Conservation (phyloP, 2,113 vertebrate species). For the Diadophis punctatus region DNA sequence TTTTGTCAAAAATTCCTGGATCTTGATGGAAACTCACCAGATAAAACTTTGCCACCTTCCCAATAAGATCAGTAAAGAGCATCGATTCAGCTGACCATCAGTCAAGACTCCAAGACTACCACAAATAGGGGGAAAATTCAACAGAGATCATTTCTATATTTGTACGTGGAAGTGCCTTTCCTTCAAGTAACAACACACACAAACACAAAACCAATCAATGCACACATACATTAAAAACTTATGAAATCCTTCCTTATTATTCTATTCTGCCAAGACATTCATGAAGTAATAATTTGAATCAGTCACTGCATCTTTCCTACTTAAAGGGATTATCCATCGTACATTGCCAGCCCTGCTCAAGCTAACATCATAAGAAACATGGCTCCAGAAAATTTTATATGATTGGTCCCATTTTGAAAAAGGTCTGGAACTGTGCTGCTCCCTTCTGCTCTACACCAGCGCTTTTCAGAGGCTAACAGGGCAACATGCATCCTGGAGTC, state of each 20-base stretch:
- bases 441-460: neutral
- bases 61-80: neutral
- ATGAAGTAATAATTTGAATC: no score
- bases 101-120: neutral
- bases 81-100: neutral
- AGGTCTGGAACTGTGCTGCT: neutral
- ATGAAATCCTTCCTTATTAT: neutral
- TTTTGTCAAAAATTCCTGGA: neutral
- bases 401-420: neutral
- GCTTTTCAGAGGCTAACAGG: neutral
- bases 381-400: no score
- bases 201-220: neutral
- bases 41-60: neutral
- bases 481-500: neutral
- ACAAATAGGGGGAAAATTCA: neutral
- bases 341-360: neutral
- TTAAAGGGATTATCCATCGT: neutral
- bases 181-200: neutral
- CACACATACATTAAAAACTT: neutral
- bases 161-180: neutral
- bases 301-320: neutral
- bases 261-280: neutral
- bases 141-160: neutral
- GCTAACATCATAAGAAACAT: neutral
- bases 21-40: neutral